Evolutionary conservation across 2,888 invertebrate genomes (phyloP).

Genomic region (Ectobius pallidus): DNA sequence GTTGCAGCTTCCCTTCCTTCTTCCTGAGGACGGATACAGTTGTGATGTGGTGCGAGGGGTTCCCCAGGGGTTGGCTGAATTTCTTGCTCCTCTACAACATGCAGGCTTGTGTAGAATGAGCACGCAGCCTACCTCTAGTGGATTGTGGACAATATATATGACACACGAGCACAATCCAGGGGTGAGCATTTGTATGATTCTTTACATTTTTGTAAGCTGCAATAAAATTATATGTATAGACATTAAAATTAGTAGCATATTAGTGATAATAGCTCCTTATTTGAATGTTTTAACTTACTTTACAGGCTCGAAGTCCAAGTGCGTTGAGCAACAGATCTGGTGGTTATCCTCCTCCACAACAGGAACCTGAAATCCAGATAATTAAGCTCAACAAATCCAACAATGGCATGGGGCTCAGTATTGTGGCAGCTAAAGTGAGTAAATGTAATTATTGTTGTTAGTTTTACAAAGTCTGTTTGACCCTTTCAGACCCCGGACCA

Average conservation of each 20-base stretch:
- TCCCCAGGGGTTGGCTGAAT: slow-evolving; percentile 84
- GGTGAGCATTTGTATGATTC: slow-evolving; percentile 51
- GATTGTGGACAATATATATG: slow-evolving; percentile 97
- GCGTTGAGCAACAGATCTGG: slow-evolving; percentile 67
- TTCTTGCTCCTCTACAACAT: slow-evolving; percentile 80
- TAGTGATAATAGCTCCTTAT: neutral
- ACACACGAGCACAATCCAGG: slow-evolving; percentile 57
- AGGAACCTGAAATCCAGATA: slow-evolving; percentile 76
- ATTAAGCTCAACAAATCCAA: slow-evolving; percentile 92
- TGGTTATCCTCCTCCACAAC: slow-evolving; percentile 53
- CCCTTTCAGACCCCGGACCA: neutral
- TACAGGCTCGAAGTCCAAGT: slow-evolving; percentile 68
- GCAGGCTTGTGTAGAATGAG: slow-evolving; percentile 89
- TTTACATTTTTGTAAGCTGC: neutral
- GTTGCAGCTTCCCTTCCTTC: slow-evolving; percentile 85
- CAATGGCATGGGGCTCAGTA: slow-evolving; percentile 97
- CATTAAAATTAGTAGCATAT: slow-evolving; percentile 26
- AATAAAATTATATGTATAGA: neutral
- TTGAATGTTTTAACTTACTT: neutral
- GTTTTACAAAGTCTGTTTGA: neutral
- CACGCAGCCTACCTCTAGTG: slow-evolving; percentile 87
- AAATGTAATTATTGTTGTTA: neutral
- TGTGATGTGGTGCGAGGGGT: slow-evolving; percentile 95
- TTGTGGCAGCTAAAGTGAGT: slow-evolving; percentile 93
- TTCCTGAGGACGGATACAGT: slow-evolving; percentile 98